Conservation (phyloP, 2,797 vertebrate genomes). For the Arctocebus calabarensis region DNA sequence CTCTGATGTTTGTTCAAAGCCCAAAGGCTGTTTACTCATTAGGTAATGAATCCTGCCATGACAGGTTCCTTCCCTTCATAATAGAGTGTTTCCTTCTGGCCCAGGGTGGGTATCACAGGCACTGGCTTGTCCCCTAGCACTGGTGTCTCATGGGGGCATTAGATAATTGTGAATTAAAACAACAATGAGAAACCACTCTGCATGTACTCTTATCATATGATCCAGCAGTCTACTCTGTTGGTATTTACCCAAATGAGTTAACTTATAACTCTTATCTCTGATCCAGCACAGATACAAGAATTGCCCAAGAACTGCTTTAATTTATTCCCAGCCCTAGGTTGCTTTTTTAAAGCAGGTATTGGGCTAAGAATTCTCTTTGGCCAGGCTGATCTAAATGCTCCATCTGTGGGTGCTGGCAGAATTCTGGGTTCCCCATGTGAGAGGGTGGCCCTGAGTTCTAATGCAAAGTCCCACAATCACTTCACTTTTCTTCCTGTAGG, state of each 20-base stretch:
- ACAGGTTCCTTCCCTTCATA: neutral
- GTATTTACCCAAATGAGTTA: no score
- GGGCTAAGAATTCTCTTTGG: neutral
- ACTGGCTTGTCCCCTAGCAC: neutral
- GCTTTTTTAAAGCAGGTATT: neutral
- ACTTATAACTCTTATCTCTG: neutral
- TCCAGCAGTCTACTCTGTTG: no score
- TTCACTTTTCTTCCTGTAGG: neutral
- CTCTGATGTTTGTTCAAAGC: neutral
- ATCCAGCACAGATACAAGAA: neutral
- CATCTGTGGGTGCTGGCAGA: neutral
- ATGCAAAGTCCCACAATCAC: neutral
- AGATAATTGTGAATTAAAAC: no score
- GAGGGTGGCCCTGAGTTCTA: neutral
- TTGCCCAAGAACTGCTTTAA: neutral
- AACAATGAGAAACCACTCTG: no score
- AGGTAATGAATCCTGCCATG: neutral
- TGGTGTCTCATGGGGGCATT: neutral
- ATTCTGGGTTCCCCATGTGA: neutral
- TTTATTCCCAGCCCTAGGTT: neutral
- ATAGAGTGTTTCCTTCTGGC: neutral
- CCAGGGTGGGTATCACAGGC: neutral
- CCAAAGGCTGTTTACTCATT: neutral
- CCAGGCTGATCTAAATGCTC: neutral
- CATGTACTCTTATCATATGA: no score